phyloP scores from a whole-genome alignment of 2,888 invertebrate species.

The Cyrtodaria siliqua region DNA sequence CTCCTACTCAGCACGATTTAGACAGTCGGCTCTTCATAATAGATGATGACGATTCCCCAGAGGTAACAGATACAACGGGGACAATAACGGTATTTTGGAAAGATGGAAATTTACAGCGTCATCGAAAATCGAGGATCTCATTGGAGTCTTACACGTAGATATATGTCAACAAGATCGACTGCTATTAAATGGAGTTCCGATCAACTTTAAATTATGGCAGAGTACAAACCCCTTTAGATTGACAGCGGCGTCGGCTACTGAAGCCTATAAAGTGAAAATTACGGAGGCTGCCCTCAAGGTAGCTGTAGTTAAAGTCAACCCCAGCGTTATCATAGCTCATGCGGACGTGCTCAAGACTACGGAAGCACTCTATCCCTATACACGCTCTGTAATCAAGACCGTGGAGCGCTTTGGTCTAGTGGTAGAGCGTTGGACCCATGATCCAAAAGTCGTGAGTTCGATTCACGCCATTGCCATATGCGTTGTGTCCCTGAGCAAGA shows the following conservation, averaged over 20 bases:
- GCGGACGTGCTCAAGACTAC: slow-evolving; percentile 9
- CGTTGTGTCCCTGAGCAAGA: too few species aligned
- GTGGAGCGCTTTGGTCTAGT: too few species aligned
- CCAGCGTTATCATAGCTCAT: slow-evolving; percentile 20
- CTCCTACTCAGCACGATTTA: neutral
- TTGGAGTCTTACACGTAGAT: slow-evolving; percentile 17
- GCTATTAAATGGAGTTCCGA: slow-evolving; percentile 27
- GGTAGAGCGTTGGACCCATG: too few species aligned
- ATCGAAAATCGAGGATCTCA: neutral
- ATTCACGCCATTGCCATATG: too few species aligned
- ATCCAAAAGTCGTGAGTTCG: too few species aligned
- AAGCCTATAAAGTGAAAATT: slow-evolving; percentile 16
- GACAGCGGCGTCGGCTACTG: neutral
- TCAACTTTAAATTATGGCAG: slow-evolving; percentile 25
- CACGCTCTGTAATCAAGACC: too few species aligned
- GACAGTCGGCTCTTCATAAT: slow-evolving; percentile 8
- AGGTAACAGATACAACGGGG: too few species aligned
- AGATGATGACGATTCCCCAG: slow-evolving; percentile 10
- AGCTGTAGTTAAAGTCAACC: slow-evolving; percentile 25
- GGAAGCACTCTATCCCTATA: too few species aligned
- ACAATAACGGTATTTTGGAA: neutral
- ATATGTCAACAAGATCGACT: slow-evolving; percentile 36
- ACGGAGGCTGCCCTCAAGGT: slow-evolving; percentile 28
- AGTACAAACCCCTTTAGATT: neutral
- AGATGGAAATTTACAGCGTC: slow-evolving; percentile 8